These are phyloP conservation scores for Synergus umbraculus DNA, from an alignment of 2,888 invertebrate genomes.

Conservation along the genomic window DNA sequence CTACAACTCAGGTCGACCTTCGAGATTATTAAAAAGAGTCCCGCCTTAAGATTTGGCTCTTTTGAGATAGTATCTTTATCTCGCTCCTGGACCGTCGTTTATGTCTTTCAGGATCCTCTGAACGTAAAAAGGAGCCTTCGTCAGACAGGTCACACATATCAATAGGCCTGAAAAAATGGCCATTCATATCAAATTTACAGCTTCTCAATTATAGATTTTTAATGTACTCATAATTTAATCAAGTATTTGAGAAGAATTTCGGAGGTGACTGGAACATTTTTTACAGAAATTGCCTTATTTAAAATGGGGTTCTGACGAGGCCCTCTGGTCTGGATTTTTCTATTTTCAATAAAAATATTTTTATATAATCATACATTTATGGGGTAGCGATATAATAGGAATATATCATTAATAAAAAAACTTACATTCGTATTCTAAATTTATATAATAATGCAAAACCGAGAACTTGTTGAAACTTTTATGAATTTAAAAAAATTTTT, in stretches of 20 bases:
- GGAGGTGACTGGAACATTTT: not conserved
- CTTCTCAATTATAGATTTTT: constrained; percentile 34
- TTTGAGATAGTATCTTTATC: constrained; percentile 53
- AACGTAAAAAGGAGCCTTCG: constrained; percentile 51
- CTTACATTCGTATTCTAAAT: too few species aligned
- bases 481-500: too few species aligned
- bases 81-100: constrained; percentile 36
- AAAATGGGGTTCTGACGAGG: too few species aligned
- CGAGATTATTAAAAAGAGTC: constrained; percentile 57
- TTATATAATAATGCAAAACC: too few species aligned
- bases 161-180: constrained; percentile 27
- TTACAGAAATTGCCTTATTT: too few species aligned
- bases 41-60: constrained; percentile 58
- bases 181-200: constrained; percentile 33
- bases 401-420: too few species aligned
- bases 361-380: too few species aligned
- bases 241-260: not conserved
- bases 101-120: constrained; percentile 45
- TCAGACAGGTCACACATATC: constrained; percentile 39
- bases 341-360: too few species aligned
- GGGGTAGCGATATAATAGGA: too few species aligned
- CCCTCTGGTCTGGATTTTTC: too few species aligned
- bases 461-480: too few species aligned
- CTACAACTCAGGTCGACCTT: constrained; percentile 58
- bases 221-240: constrained; percentile 32